phyloP scores from a whole-genome alignment of 2,888 invertebrate species.

The Drosophila birchii region DNA sequence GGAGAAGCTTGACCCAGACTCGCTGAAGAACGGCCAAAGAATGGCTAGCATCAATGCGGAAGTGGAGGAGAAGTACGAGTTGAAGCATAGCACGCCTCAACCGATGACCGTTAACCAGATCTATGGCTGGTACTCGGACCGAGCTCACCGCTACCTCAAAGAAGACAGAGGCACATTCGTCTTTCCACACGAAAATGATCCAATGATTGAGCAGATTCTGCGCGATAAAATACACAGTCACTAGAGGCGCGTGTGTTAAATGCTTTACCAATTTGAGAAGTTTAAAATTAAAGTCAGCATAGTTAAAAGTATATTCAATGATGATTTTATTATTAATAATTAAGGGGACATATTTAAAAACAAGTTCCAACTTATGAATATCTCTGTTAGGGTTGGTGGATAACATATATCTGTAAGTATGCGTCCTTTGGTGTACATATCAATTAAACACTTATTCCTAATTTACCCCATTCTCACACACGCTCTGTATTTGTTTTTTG shows the following conservation, averaged over 20 bases:
- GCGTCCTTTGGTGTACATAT: not conserved
- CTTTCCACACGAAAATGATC: slow-evolving; percentile 66
- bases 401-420: too few species aligned
- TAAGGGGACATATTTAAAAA: too few species aligned
- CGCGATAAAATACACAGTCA: slow-evolving; percentile 3
- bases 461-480: not conserved
- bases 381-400: not conserved
- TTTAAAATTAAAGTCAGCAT: slow-evolving; percentile 24
- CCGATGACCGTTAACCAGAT: slow-evolving; percentile 68
- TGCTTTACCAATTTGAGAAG: not conserved
- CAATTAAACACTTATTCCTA: not conserved
- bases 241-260: too few species aligned
- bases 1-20: slow-evolving; percentile 42
- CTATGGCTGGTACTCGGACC: slow-evolving; percentile 71
- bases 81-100: slow-evolving; percentile 50
- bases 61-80: slow-evolving; percentile 26
- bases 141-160: slow-evolving; percentile 54
- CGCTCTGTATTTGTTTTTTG: slow-evolving; percentile 54
- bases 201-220: slow-evolving; percentile 47
- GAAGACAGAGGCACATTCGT: slow-evolving; percentile 63
- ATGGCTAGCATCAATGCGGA: not conserved
- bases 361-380: too few species aligned
- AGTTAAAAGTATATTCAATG: slow-evolving; percentile 6
- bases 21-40: slow-evolving; percentile 11
- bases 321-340: not conserved